Conservation (phyloP, 2,113 vertebrate species). For the Ctenomys sociabilis region DNA sequence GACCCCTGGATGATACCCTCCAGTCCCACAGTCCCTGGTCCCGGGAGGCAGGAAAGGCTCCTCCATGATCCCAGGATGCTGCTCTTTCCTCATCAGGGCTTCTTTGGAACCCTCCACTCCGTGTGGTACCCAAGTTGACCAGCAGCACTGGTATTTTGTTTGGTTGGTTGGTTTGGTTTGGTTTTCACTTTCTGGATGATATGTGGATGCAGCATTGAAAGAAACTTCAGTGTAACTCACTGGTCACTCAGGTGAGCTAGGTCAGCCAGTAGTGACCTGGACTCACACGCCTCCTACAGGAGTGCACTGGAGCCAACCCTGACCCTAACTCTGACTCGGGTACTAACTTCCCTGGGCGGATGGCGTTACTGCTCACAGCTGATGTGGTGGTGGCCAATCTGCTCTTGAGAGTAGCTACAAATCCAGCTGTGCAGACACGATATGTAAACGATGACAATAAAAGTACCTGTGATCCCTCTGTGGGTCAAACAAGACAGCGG, state of each 20-base stretch:
- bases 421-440: not conserved
- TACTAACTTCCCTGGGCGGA: accelerated
- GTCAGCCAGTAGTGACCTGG: accelerated
- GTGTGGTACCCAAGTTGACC: not conserved
- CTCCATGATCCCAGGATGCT: accelerated
- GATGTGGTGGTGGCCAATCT: not conserved
- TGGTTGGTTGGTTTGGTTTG: not conserved
- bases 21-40: not conserved
- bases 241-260: not conserved
- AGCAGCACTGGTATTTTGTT: no score
- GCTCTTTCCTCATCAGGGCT: accelerated
- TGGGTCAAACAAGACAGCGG: not conserved
- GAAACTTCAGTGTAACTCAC: not conserved
- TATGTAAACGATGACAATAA: not conserved
- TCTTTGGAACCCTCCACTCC: not conserved
- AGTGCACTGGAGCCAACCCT: not conserved
- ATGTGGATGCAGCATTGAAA: not conserved
- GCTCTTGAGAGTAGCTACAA: not conserved
- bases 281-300: no score
- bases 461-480: not conserved
- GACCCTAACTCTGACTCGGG: not conserved
- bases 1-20: not conserved
- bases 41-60: not conserved
- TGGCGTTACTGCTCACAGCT: not conserved
- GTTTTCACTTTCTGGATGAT: not conserved